Evolutionary conservation across 1,140 invertebrate species (phyloP).

Genomic region (Rhyzopertha dominica): DNA sequence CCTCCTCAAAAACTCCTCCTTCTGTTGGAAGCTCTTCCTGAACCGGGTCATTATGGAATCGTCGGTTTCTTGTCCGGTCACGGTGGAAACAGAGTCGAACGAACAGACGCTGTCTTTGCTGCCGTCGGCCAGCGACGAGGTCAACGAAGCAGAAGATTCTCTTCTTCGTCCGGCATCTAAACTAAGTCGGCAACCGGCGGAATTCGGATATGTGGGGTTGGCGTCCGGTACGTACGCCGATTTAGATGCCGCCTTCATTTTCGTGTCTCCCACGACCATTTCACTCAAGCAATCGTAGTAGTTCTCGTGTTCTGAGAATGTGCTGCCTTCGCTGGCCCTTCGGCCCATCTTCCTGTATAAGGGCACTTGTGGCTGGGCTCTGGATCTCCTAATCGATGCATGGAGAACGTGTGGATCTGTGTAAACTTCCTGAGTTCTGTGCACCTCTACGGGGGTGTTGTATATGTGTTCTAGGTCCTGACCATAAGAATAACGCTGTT

Average conservation of each 20-base stretch:
- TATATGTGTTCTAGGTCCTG: constrained; percentile 22
- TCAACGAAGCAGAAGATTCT: constrained; percentile 55
- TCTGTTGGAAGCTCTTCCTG: constrained; percentile 77
- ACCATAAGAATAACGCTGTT: constrained; percentile 17
- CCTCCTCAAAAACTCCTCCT: constrained; percentile 77
- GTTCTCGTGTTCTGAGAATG: constrained; percentile 42
- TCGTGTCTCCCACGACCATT: constrained; percentile 6
- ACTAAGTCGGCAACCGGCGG: constrained; percentile 44
- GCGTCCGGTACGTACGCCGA: constrained; percentile 36
- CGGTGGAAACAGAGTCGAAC: constrained; percentile 60
- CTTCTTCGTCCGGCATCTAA: constrained; percentile 48
- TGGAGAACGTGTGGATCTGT: constrained; percentile 29
- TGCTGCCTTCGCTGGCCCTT: constrained; percentile 51
- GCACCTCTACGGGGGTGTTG: constrained; percentile 3
- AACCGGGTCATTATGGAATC: constrained; percentile 67
- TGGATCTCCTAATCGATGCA: too few relatives aligned
- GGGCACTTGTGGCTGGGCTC: constrained; percentile 52
- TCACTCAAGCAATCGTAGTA: constrained; percentile 32
- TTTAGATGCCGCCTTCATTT: constrained; percentile 25
- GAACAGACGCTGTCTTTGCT: constrained; percentile 62
- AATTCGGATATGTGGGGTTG: constrained; percentile 38
- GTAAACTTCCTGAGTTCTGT: constrained; percentile 28
- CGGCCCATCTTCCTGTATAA: constrained; percentile 46
- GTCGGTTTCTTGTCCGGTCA: constrained; percentile 60
- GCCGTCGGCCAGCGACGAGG: constrained; percentile 52